Base-by-base conservation (phyloP, 1,140 invertebrate species). In the Neodiprion lecontei region DNA sequence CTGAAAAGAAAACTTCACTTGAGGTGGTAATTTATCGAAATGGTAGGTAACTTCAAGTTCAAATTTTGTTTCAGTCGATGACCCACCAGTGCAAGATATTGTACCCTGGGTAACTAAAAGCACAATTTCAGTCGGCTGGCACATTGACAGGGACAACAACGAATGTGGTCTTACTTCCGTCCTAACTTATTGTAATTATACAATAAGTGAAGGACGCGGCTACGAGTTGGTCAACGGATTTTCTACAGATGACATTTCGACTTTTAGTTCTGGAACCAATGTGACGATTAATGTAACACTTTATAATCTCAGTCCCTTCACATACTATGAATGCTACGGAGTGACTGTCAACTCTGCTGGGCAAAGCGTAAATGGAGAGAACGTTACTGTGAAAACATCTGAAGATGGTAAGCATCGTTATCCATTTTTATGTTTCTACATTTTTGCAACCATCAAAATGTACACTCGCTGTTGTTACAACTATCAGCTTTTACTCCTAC, bases 321-420 rank as follows among this genome's bases (percentile, higher is more conserved):
- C 84, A 21, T 70, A 28, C 21, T 86, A 86, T n/a, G 61, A 49
- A 47, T 86, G 85, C 68, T 70, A 67, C 14, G 79, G 76, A 40
- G 69, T 72, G 9, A 74, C 70, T 21, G 5, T 67, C 66, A 84
- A 80, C 70, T 72, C 50, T 14, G 79, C 67, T 23, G 81, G 79
- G 14, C 11, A 72, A 9, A 85, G 83, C 74, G 48, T 68, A 17
- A 65, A 17, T 11, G 85, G 84, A 28, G 9, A 61, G 2, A 11
- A 28, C 11, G 28, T 80, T 21, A 67, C 47, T 40, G 66, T 74
- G 28, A 76, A 67, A 69, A 86, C 84, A 11, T 50, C 47, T 1
- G 78, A 86, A 75, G 80, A 82, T 75, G 75, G 83, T 84, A 40
- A 40, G 5, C 28, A 40, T 40, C 28, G 28, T 40, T 5, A 40